These are phyloP conservation scores for Cantharis rustica DNA, from an alignment of 2,888 invertebrate genomes.

Conservation along the genomic window DNA sequence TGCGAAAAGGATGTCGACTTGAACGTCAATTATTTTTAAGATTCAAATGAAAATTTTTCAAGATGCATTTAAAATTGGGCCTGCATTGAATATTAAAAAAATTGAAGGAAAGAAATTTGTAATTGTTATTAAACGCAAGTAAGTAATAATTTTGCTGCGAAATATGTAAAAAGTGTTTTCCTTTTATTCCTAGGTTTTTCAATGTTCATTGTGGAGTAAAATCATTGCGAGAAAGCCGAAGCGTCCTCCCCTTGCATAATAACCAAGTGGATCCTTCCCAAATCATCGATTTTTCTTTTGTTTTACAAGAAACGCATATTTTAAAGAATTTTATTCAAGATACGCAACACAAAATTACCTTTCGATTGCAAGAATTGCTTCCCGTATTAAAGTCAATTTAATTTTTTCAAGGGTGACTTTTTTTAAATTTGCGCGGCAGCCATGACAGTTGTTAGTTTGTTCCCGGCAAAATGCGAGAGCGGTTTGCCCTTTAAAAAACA, in stretches of 20 bases:
- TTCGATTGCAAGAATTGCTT: background rate
- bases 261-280: background rate
- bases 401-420: background rate
- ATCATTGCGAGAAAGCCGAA: background rate
- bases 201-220: background rate
- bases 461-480: conserved; percentile 45
- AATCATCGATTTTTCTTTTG: conserved; percentile 9
- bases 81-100: background rate
- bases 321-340: background rate
- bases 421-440: conserved; percentile 47
- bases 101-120: background rate
- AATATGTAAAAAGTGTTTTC: background rate
- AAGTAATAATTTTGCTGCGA: background rate
- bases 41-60: background rate
- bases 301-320: background rate
- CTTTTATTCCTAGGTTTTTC: background rate
- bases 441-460: conserved; percentile 46
- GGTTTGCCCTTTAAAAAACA: conserved; percentile 6
- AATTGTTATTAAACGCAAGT: background rate
- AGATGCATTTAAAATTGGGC: background rate
- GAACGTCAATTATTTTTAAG: background rate
- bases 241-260: background rate
- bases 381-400: background rate
- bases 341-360: background rate
- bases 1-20: background rate